These are phyloP conservation scores for Peromyscus californicus DNA, from an alignment of 2,113 vertebrate species.

Conservation along the genomic window DNA sequence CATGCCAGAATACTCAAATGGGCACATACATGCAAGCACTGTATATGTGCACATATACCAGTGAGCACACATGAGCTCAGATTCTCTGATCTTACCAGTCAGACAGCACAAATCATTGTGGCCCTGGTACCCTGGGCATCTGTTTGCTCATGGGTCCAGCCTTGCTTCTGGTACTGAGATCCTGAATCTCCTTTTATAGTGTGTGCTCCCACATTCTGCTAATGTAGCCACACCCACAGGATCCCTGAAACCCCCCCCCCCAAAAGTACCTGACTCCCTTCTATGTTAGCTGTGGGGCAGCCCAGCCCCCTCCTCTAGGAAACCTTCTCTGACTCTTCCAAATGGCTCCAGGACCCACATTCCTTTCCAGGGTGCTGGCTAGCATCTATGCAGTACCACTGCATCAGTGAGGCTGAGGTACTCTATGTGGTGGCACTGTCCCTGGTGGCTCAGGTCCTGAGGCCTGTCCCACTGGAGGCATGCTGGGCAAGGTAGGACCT, in stretches of 20 bases:
- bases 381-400: neutral
- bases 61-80: neutral
- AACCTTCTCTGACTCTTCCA: neutral
- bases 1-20: neutral
- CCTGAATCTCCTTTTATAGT: neutral
- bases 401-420: no score
- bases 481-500: neutral
- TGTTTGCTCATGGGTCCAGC: neutral
- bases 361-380: neutral
- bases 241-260: neutral
- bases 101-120: neutral
- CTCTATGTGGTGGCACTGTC: no score
- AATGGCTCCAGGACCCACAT: neutral
- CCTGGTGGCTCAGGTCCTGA: neutral
- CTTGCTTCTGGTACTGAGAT: neutral
- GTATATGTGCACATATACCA: no score
- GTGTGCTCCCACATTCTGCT: rapidly evolving
- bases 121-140: neutral
- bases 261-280: neutral
- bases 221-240: no score
- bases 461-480: neutral
- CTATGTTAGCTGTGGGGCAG: neutral
- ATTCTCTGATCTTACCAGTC: neutral
- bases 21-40: neutral
- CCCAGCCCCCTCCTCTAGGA: neutral